Evolutionary conservation across 1,140 invertebrate genomes (phyloP).

Genomic region (Ridgeia piscesae): DNA sequence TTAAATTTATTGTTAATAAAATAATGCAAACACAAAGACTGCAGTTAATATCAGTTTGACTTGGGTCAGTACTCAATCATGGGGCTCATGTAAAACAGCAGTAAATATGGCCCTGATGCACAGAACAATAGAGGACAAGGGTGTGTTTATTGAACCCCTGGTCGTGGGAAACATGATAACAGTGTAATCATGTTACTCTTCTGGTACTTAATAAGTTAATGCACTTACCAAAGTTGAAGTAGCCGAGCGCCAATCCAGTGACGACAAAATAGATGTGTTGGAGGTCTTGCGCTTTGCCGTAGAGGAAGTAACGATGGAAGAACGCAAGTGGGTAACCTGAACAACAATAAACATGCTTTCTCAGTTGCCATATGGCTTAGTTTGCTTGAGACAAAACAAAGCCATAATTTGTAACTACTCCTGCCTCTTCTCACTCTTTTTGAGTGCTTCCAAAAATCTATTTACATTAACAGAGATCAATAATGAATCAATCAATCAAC

Average conservation of each 20-base stretch:
- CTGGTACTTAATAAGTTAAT: slow-evolving; percentile 23
- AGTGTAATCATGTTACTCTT: neutral
- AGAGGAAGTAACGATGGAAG: slow-evolving; percentile 67
- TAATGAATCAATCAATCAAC: too few relatives aligned
- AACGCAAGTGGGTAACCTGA: slow-evolving; percentile 78
- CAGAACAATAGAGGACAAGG: neutral
- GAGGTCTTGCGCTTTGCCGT: slow-evolving; percentile 59
- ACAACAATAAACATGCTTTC: slow-evolving; percentile 42
- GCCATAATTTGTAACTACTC: too few relatives aligned
- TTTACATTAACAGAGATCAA: too few relatives aligned
- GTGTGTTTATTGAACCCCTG: neutral
- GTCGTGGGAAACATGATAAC: neutral
- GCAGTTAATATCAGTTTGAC: neutral
- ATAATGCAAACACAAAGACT: neutral
- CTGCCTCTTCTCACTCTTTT: neutral
- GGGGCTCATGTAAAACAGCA: neutral
- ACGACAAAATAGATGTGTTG: slow-evolving; percentile 78
- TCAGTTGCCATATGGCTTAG: neutral
- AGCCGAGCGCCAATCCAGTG: slow-evolving; percentile 71
- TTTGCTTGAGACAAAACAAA: neutral
- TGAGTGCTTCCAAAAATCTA: too few relatives aligned
- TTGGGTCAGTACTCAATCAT: neutral
- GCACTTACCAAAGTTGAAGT: slow-evolving; percentile 78
- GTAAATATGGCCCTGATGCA: neutral
- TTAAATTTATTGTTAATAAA: neutral